Evolutionary conservation across 2,797 vertebrate genomes (phyloP).

Genomic region (Coluber constrictor): DNA sequence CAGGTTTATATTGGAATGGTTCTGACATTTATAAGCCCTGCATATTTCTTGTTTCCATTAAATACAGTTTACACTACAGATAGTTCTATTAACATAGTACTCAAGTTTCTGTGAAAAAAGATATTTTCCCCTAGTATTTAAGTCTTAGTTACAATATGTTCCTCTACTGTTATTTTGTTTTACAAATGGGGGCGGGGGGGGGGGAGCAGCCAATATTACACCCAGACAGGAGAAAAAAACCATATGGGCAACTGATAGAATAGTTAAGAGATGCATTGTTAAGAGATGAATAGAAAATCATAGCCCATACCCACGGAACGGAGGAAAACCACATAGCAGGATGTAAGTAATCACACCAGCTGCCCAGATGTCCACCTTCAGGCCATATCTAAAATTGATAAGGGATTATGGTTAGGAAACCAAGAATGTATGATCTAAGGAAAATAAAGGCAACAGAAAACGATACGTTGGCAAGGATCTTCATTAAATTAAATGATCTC

Average conservation of each 20-base stretch:
- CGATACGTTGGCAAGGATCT: slow-evolving; percentile 1
- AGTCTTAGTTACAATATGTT: slow-evolving; percentile 15
- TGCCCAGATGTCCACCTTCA: slow-evolving; percentile 98
- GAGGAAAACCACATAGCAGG: slow-evolving; percentile 94
- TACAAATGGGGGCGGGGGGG: not conserved
- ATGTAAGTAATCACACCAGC: slow-evolving; percentile 96
- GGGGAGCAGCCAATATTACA: not conserved
- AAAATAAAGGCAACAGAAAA: slow-evolving; percentile 25
- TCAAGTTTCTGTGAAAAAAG: not conserved
- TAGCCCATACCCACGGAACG: slow-evolving; percentile 87
- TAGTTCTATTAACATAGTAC: slow-evolving; percentile 31
- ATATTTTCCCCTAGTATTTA: not conserved
- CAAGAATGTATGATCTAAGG: not conserved
- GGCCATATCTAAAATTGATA: slow-evolving; percentile 83
- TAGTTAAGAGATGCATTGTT: slow-evolving; percentile 17
- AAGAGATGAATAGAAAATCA: slow-evolving; percentile 42
- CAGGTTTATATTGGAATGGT: not conserved
- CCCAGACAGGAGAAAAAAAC: slow-evolving; percentile 1
- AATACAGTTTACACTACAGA: slow-evolving; percentile 40
- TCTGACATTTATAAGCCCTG: not conserved
- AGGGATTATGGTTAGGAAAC: slow-evolving; percentile 50
- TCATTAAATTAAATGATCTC: slow-evolving; percentile 1
- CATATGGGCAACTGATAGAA: slow-evolving; percentile 26
- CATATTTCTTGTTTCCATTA: slow-evolving; percentile 7
- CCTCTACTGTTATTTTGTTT: slow-evolving; percentile 29